Percentiles rank a stretch among this genome's conserved stretches.
These are phyloP conservation scores for Scaptomyza graminum DNA, from an alignment of 1,140 invertebrate species.

Conservation along the genomic window DNA sequence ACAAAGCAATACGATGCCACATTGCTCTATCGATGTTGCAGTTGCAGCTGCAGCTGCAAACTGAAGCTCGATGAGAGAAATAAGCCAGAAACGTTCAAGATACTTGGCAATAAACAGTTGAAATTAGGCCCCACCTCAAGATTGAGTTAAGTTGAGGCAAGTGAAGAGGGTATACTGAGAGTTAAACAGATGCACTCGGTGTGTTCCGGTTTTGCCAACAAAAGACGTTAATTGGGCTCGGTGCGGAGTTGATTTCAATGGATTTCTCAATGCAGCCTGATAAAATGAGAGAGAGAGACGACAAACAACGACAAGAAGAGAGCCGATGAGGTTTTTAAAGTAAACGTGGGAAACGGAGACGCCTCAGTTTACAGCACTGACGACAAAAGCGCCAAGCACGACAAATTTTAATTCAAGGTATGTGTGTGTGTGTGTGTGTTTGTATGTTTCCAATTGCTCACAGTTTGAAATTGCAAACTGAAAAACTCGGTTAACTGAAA, in stretches of 20 bases:
- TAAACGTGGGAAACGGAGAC: conserved; percentile 74
- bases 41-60: conserved; percentile 22
- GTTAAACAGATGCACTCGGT: conserved; percentile 37
- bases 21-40: conserved; percentile 34
- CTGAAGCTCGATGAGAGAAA: conserved; percentile 1
- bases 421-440: conserved; percentile 45
- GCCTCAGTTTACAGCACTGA: conserved; percentile 63
- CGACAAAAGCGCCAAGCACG: conserved; percentile 56
- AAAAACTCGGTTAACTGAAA: conserved; percentile 28
- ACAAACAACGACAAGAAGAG: neutral
- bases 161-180: neutral
- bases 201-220: conserved; percentile 22
- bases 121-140: conserved; percentile 47
- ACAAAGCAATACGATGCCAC: conserved; percentile 31
- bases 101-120: conserved; percentile 45
- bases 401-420: conserved; percentile 39
- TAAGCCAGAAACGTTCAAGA: conserved; percentile 58
- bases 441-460: conserved; percentile 32
- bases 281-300: conserved; percentile 10
- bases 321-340: neutral
- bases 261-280: conserved; percentile 39
- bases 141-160: neutral
- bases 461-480: conserved; percentile 66
- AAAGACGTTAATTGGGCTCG: conserved; percentile 44
- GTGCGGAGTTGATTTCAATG: conserved; percentile 16